Evolutionary conservation across 1,140 invertebrate genomes (phyloP).

Genomic region (Atta cephalotes): DNA sequence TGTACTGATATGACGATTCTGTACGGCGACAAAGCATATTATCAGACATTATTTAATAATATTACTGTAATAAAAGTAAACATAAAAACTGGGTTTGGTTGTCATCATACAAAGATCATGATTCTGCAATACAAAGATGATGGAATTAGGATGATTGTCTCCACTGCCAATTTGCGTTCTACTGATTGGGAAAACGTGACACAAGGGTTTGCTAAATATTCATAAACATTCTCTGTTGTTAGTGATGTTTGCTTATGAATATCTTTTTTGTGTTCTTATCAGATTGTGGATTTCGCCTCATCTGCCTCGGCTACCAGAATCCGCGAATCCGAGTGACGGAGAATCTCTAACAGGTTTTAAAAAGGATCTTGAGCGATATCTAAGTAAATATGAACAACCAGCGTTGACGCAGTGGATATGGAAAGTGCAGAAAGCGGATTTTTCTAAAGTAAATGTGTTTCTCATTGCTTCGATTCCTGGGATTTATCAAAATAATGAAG

Average conservation of each 20-base stretch:
- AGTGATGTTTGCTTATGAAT: conserved; percentile 5
- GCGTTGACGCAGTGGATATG: conserved; percentile 92
- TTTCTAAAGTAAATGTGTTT: conserved; percentile 93
- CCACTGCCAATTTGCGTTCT: conserved; percentile 96
- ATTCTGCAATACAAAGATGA: conserved; percentile 93
- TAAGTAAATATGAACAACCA: conserved; percentile 91
- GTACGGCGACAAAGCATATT: conserved; percentile 90
- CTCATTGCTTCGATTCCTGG: conserved; percentile 95
- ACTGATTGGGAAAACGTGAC: conserved; percentile 98
- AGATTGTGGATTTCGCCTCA: conserved; percentile 93
- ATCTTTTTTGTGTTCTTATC: conserved; percentile 46
- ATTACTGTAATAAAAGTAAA: conserved; percentile 90
- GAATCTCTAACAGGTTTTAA: conserved; percentile 96
- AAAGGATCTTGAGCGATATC: conserved; percentile 92
- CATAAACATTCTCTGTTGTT: not conserved
- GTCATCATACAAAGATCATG: conserved; percentile 98
- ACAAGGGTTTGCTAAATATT: conserved; percentile 90
- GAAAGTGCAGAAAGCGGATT: conserved; percentile 91
- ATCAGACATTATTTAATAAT: conserved; percentile 87
- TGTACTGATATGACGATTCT: conserved; percentile 88
- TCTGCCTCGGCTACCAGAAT: conserved; percentile 89
- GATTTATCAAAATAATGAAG: conserved; percentile 88
- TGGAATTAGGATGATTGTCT: conserved; percentile 94
- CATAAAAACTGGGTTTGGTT: conserved; percentile 93
- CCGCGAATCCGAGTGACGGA: conserved; percentile 88